A percentile compares a stretch with the other conserved stretches of the same genome.
Evolutionary conservation across 2,113 vertebrate species (phyloP).

Genomic region (Tragelaphus scriptus): DNA sequence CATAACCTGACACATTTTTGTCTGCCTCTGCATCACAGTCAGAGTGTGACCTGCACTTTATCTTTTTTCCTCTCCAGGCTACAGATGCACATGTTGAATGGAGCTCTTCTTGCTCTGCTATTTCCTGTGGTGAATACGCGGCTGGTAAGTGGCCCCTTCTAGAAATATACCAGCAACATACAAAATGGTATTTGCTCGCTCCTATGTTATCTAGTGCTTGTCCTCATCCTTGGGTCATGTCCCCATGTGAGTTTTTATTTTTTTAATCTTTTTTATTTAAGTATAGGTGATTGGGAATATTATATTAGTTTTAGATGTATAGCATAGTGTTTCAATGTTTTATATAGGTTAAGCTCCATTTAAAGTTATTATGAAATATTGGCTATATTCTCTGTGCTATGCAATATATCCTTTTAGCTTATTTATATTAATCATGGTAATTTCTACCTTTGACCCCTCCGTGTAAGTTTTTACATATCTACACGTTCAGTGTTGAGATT

Average conservation of each 20-base stretch:
- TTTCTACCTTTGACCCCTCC: background rate
- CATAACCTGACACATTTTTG: background rate
- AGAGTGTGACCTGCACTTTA: constrained; percentile 1
- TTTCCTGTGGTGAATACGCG: constrained; percentile 98
- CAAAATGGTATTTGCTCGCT: background rate
- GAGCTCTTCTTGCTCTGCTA: constrained; percentile 92
- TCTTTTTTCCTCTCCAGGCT: constrained; percentile 80
- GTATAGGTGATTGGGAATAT: background rate
- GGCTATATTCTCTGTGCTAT: background rate
- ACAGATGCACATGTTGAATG: constrained; percentile 99
- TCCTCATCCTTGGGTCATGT: background rate
- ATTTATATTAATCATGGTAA: background rate
- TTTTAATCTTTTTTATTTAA: background rate
- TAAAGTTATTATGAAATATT: background rate
- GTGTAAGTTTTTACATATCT: background rate
- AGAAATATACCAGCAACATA: background rate
- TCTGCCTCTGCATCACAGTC: background rate
- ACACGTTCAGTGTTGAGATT: background rate
- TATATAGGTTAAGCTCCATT: background rate
- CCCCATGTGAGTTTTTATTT: background rate
- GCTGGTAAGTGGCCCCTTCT: constrained; percentile 86
- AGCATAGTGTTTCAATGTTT: background rate
- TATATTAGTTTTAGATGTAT: background rate
- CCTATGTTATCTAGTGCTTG: background rate
- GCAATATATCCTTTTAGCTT: background rate